Base-by-base conservation (phyloP, 2,797 vertebrate species). In the Salarias fasciatus region DNA sequence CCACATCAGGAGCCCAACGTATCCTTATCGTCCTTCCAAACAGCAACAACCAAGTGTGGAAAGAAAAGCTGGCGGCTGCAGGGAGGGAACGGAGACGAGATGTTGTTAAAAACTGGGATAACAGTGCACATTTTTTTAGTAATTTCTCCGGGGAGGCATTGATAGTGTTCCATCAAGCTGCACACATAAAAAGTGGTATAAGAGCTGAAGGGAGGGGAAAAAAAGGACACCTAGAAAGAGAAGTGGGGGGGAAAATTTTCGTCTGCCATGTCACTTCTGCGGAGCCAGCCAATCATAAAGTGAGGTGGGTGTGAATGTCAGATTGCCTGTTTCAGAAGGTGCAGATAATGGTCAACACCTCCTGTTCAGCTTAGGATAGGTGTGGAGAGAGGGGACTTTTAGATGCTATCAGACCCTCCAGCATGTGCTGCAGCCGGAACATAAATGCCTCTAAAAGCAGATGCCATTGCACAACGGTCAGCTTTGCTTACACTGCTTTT, bases 71-170 rank as follows among this genome's bases (percentile, higher is more conserved):
- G 7, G 24, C 30, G 14, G 14, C 11, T 4, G 36, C 2, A 13
- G 5, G 4, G 38, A 14, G 14, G 9, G 11, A 38, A 14, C 3
- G 8, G 43, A 24, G n/a, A 49, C 8, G 7, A 50, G n/a, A 24
- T 15, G 36, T 33, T 53, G 36, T 47, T 53, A 40, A 10, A 61
- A 29, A 46, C 6, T 14, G 9, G 44, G 14, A 33, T 47, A 49
- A 33, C 46, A 29, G 40, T 10, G 48, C 46, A 50, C 7, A 64
- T 50, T 37, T 50, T 37, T 49, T 65, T 29, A 56, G 30, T 24
- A 5, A 52, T 66, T 52, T 66, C 48, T 52, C 15, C 15, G 24
- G 13, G 28, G n/a, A 38, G 18, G 36, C 11, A 43, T 8, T 42
- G 30, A 29, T 29, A 29, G 18, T 11, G 24, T 28, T 18, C 10